Percentiles rank a stretch among this genome's conserved stretches.
Conservation (phyloP, 2,888 invertebrate genomes). For the Platynereis dumerilii region DNA sequence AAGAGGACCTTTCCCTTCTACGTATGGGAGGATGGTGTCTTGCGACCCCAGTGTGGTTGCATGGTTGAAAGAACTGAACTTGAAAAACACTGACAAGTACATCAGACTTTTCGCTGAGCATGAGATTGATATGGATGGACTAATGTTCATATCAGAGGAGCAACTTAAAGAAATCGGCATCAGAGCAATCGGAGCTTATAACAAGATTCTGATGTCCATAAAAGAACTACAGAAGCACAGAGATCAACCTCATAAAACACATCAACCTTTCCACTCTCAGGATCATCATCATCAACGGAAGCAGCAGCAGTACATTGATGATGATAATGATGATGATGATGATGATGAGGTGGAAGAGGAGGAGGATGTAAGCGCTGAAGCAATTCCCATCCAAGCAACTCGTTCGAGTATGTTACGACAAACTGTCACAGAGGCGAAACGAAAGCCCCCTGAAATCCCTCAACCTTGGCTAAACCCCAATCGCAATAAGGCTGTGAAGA, state of each 20-base stretch:
- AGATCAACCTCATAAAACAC: not conserved
- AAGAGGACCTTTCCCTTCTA: not conserved
- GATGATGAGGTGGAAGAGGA: not conserved
- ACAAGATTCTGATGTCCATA: conserved; percentile 50
- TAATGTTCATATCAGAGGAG: conserved; percentile 44
- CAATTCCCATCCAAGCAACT: not conserved
- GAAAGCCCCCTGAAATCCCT: not conserved
- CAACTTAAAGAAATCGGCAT: conserved; percentile 51
- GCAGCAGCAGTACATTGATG: no score
- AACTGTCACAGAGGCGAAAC: not conserved
- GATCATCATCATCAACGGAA: no score
- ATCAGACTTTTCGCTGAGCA: conserved; percentile 49
- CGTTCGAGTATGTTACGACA: not conserved
- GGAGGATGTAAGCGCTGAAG: no score
- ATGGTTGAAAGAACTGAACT: conserved; percentile 46
- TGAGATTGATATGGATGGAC: conserved; percentile 49
- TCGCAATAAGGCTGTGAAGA: not conserved
- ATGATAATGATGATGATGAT: not conserved
- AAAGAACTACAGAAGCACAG: conserved; percentile 34
- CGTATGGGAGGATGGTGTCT: not conserved
- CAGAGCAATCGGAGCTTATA: conserved; percentile 47
- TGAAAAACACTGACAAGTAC: conserved; percentile 46
- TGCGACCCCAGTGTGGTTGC: conserved; percentile 45
- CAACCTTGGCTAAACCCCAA: conserved; percentile 6
- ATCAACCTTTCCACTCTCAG: no score